Evolutionary conservation across 2,888 invertebrate species (phyloP).

Genomic region (Seira ritae): DNA sequence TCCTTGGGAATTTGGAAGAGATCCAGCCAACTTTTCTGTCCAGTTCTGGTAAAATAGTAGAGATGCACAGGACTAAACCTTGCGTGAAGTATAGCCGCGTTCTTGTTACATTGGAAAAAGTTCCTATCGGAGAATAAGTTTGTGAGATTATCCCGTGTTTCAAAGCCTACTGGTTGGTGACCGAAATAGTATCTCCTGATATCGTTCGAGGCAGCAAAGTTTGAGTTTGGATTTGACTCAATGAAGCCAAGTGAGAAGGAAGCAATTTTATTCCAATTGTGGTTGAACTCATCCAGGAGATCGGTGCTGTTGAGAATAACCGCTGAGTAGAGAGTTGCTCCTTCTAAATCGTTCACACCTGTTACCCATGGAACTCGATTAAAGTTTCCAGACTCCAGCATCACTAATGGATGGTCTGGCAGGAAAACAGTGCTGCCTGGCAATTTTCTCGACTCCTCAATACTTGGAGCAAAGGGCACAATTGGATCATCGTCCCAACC

Average conservation of each 20-base stretch:
- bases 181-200: slow-evolving; percentile 67
- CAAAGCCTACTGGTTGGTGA: slow-evolving; percentile 39
- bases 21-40: slow-evolving; percentile 66
- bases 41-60: slow-evolving; percentile 67
- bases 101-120: slow-evolving; percentile 65
- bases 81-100: slow-evolving; percentile 55
- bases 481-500: slow-evolving; percentile 68
- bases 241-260: slow-evolving; percentile 63
- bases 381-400: slow-evolving; percentile 59
- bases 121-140: slow-evolving; percentile 67
- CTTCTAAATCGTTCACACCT: slow-evolving; percentile 66
- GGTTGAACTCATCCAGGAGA: slow-evolving; percentile 64
- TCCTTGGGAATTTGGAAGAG: slow-evolving; percentile 64
- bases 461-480: slow-evolving; percentile 67
- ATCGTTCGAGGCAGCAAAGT: slow-evolving; percentile 38
- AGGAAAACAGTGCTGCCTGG: slow-evolving; percentile 53
- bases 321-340: slow-evolving; percentile 66
- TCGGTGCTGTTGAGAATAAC: slow-evolving; percentile 68
- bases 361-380: slow-evolving; percentile 67
- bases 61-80: slow-evolving; percentile 60
- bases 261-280: slow-evolving; percentile 67
- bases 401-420: slow-evolving; percentile 62
- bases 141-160: slow-evolving; percentile 63
- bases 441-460: slow-evolving; percentile 56
- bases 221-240: slow-evolving; percentile 33